Conservation (phyloP, 2,797 vertebrate genomes). For the Chaetophractus vellerosus region DNA sequence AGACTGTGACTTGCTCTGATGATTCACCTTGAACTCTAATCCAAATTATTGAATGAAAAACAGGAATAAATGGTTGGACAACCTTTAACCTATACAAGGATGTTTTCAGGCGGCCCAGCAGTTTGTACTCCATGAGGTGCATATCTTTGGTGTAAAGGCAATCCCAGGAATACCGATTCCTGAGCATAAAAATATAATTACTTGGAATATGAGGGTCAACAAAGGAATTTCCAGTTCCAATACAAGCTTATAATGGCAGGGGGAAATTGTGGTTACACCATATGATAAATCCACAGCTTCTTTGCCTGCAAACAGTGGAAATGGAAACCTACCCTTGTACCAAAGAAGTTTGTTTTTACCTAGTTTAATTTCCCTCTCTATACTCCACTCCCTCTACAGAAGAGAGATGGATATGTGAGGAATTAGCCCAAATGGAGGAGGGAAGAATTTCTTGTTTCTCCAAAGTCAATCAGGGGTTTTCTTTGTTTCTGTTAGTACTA, state of each 20-base stretch:
- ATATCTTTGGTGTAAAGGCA: not conserved
- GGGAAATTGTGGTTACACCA: not conserved
- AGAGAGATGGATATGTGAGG: not conserved
- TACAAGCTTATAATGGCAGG: not conserved
- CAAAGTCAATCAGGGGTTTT: not conserved
- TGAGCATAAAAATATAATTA: not conserved
- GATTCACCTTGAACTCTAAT: not conserved
- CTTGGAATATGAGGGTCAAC: not conserved
- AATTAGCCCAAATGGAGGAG: not conserved
- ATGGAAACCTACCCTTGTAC: not conserved
- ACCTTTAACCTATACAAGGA: constrained; percentile 10
- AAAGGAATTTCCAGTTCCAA: not conserved
- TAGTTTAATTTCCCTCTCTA: not conserved
- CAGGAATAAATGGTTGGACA: not conserved
- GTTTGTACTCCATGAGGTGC: not conserved
- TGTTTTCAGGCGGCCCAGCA: not conserved
- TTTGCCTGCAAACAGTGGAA: not conserved
- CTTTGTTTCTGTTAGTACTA: not conserved
- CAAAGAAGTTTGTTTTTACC: not conserved
- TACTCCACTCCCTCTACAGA: not conserved
- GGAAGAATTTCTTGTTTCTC: not conserved
- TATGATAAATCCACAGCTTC: not conserved
- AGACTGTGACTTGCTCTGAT: not conserved
- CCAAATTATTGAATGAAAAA: not conserved
- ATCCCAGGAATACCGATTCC: not conserved